Conservation (phyloP, 2,113 vertebrate genomes). For the Xenus cinereus region DNA sequence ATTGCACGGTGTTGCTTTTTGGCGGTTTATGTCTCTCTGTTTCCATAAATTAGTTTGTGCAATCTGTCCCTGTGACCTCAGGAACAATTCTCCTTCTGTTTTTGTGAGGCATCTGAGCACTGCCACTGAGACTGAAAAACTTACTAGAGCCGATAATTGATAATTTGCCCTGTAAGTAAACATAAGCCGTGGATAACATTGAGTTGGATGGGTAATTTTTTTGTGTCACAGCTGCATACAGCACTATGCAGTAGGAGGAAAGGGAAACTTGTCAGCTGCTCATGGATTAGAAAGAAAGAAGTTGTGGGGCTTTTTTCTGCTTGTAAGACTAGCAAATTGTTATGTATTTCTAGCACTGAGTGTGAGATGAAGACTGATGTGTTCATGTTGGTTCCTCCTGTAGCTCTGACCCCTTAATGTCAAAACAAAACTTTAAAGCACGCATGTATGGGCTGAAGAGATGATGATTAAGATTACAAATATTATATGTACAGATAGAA, state of each 20-base stretch:
- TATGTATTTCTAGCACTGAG: not conserved
- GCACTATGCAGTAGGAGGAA: not conserved
- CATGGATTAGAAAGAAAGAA: not conserved
- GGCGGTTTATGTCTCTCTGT: not conserved
- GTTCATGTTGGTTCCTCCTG: not conserved
- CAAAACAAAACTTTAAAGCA: not conserved
- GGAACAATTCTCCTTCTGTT: constrained; percentile 15
- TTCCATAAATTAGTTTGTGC: constrained; percentile 9
- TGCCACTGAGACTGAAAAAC: not conserved
- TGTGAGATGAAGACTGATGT: not conserved
- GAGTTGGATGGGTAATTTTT: not conserved
- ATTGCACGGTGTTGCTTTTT: not conserved
- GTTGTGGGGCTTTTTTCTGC: not conserved
- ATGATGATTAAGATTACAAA: not conserved
- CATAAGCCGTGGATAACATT: not conserved
- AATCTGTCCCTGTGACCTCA: constrained; percentile 35
- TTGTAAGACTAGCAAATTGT: not conserved
- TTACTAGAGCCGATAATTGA: constrained; percentile 1
- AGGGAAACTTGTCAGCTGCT: not conserved
- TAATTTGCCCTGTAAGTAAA: constrained; percentile 42
- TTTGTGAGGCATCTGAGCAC: not conserved
- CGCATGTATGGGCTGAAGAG: not conserved
- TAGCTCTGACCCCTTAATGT: not conserved
- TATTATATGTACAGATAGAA: not conserved
- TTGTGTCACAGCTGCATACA: not conserved